Evolutionary conservation across 2,888 invertebrate species (phyloP), one percentile per base, ranked within the genome.

Genomic region (Dysmachus trigonus): DNA sequence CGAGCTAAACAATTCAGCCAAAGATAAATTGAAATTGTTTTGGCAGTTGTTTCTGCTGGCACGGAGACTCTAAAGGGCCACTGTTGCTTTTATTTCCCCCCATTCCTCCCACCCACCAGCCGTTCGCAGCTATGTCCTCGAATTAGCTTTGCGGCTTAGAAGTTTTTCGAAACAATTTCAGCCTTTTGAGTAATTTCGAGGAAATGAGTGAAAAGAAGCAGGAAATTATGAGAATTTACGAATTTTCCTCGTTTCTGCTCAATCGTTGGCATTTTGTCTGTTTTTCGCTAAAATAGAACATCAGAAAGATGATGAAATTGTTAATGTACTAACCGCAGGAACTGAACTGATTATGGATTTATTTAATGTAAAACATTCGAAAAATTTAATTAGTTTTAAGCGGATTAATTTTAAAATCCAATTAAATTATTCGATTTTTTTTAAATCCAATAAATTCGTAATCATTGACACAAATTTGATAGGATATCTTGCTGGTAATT

Each of bases 1-100:
- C 35, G 33, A 33, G 35, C 81, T 82, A 27, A 82, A 82, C 62
- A 82, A 82, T 62, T 62, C 51, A 82, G 35, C 81, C 53, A 62
- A 62, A 82, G 81, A 82, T 82, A 82, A 82, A 82, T 82, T 82
- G 81, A 62, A 82, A 82, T 82, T 82, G 81, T 82, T 82, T 47
- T 33, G 62, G 62, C 47, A 22, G 41, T 62, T 53, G 53, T 33
- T 62, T n/a, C 62, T 77, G 77, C n/a, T 47, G 27, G 27, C 62
- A 62, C 62, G 22, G 27, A 41, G 38, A 41, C 38, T 41, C 6
- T 10, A 8, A 7, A 62, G 10, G 62, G 22, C 62, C 62, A 15
- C 30, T 77, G 22, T 27, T 77, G 30, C 27, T 47, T 51, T 47
- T 77, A 15, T 35, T 41, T 22, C 22, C 22, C 2, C 22, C 18